Conservation (phyloP, 2,113 vertebrate genomes). For the Prionailurus viverrinus region DNA sequence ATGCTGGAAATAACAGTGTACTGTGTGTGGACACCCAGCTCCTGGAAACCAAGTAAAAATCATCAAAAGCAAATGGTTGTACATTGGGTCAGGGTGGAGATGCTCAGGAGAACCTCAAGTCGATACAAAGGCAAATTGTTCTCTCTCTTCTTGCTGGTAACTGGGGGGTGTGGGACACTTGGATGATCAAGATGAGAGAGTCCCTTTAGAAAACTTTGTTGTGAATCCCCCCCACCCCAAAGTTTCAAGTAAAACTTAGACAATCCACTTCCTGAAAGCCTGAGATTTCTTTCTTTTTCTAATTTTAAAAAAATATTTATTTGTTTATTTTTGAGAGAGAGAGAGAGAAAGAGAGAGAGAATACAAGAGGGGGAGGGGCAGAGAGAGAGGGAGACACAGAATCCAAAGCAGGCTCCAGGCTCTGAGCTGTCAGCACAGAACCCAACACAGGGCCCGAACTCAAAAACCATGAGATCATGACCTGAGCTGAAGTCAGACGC, state of each 20-base stretch:
- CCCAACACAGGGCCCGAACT: no score
- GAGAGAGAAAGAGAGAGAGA: no score
- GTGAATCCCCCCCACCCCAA: background rate
- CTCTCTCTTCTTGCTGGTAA: background rate
- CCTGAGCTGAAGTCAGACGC: no score
- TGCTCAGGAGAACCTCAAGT: background rate
- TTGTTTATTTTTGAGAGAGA: no score
- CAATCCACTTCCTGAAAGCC: background rate
- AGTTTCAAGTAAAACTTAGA: background rate
- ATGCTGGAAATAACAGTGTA: background rate
- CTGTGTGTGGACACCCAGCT: background rate
- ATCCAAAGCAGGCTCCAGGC: no score
- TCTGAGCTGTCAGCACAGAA: no score
- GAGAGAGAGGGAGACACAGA: no score
- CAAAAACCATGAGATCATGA: no score
- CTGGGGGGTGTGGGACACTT: background rate
- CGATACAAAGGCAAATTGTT: background rate
- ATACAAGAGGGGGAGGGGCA: no score
- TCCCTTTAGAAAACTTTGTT: constrained; percentile 9
- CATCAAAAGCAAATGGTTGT: background rate
- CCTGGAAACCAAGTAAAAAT: background rate
- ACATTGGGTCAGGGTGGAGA: background rate
- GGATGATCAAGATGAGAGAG: background rate
- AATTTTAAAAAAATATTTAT: no score
- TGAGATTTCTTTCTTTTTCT: background rate